phyloP scores from a whole-genome alignment of 2,113 vertebrate genomes.

The Pollimyrus isidori region DNA sequence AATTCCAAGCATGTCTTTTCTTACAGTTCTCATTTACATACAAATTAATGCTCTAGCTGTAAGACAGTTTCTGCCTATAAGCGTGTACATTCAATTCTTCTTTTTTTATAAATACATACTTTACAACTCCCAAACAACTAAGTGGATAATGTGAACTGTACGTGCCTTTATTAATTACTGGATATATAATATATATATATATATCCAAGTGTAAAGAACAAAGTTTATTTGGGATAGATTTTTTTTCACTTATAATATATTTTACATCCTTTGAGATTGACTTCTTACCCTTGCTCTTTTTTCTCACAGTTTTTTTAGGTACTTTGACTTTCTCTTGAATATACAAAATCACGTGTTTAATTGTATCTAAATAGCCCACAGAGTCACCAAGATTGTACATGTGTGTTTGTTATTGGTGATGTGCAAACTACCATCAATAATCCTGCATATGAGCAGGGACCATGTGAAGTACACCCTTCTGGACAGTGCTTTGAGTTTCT shows the following conservation, averaged over 20 bases:
- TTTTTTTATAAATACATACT: constrained; percentile 76
- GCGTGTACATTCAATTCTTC: constrained; percentile 69
- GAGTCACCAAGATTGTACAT: not conserved
- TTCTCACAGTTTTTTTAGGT: not conserved
- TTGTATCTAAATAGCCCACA: not conserved
- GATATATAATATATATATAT: no score
- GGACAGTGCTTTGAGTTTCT: not conserved
- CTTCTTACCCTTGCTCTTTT: not conserved
- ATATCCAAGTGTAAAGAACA: not conserved
- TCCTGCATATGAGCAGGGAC: not conserved
- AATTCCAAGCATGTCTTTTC: constrained; percentile 86
- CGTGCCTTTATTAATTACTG: constrained; percentile 62
- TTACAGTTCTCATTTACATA: constrained; percentile 99
- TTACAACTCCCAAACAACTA: constrained; percentile 57
- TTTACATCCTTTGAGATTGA: not conserved
- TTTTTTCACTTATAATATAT: not conserved
- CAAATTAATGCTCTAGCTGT: constrained; percentile 99
- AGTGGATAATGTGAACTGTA: constrained; percentile 57
- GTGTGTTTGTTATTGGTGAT: not conserved
- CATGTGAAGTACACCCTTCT: not conserved
- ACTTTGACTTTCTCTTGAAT: not conserved
- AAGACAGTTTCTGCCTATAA: constrained; percentile 84
- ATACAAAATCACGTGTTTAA: not conserved
- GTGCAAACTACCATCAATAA: not conserved
- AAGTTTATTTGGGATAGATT: not conserved